Percentiles rank a stretch among this genome's conserved stretches.
These are phyloP conservation scores for Melolontha melolontha DNA, from an alignment of 2,888 invertebrate species.

Conservation along the genomic window DNA sequence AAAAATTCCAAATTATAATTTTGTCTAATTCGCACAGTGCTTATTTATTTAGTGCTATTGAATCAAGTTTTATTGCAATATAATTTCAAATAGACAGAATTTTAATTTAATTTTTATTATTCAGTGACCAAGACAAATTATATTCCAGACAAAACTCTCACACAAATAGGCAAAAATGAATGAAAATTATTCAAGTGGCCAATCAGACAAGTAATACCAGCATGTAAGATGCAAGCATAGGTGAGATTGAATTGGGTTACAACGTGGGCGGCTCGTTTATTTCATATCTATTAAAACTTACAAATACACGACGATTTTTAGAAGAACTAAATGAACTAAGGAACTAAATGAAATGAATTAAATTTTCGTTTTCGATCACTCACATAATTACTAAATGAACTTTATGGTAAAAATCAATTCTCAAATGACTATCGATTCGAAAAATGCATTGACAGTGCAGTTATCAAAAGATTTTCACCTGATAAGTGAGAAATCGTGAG, in stretches of 20 bases:
- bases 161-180: constrained; percentile 13
- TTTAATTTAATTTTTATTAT: neutral
- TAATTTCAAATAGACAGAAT: neutral
- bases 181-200: constrained; percentile 48
- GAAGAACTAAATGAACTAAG: neutral
- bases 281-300: constrained; percentile 4
- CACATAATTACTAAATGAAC: no score
- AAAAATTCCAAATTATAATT: constrained; percentile 12
- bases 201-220: constrained; percentile 60
- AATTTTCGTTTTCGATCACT: no score
- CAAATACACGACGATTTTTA: no score
- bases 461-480: no score
- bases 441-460: no score
- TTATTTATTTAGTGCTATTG: neutral
- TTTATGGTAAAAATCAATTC: no score
- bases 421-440: no score
- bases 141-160: constrained; percentile 9
- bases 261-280: constrained; percentile 4
- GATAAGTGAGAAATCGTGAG: no score
- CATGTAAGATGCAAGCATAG: constrained; percentile 50
- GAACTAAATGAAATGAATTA: no score
- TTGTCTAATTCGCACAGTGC: constrained; percentile 29
- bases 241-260: constrained; percentile 32
- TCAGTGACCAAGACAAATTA: neutral
- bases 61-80: neutral